Percentiles rank a stretch among this genome's conserved stretches.
Evolutionary conservation across 2,797 vertebrate species (phyloP).

Genomic region (Acridotheres tristis): DNA sequence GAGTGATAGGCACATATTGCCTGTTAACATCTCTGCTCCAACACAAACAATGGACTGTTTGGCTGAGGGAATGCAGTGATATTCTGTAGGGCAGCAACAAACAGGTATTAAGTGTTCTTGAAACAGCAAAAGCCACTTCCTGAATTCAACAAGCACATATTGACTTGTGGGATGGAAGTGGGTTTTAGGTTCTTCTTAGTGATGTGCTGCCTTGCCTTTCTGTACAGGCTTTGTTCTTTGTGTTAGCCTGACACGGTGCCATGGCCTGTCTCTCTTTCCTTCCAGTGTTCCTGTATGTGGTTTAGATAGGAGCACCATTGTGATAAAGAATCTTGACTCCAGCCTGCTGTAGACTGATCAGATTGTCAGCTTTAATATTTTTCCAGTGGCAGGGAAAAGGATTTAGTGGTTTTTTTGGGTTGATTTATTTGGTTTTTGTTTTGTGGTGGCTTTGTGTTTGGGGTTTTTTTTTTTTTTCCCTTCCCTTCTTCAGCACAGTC

Average conservation of each 20-base stretch:
- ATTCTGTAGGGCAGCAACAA: conserved; percentile 47
- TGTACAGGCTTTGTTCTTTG: conserved; percentile 49
- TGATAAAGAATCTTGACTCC: neutral
- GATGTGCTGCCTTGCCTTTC: conserved; percentile 26
- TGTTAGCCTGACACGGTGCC: neutral
- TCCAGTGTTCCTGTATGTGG: neutral
- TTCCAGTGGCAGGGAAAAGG: neutral
- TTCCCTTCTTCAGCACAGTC: neutral
- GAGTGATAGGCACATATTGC: conserved; percentile 9
- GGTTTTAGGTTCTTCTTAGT: conserved; percentile 20
- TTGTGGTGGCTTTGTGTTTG: neutral
- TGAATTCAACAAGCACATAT: conserved; percentile 45
- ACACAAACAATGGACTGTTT: conserved; percentile 22
- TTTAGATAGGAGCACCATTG: neutral
- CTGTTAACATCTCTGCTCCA: neutral
- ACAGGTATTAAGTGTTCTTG: conserved; percentile 71
- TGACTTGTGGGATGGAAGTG: conserved; percentile 57
- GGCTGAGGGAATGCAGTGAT: neutral
- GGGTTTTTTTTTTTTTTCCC: neutral
- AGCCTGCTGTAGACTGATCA: neutral
- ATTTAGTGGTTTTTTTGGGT: neutral
- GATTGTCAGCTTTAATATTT: neutral
- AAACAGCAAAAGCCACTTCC: conserved; percentile 65
- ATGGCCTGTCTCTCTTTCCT: neutral
- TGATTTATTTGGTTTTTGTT: neutral